Percentiles rank a stretch among this genome's conserved stretches.
phyloP scores from a whole-genome alignment of 1,140 invertebrate species.

The Mylabris phalerata region DNA sequence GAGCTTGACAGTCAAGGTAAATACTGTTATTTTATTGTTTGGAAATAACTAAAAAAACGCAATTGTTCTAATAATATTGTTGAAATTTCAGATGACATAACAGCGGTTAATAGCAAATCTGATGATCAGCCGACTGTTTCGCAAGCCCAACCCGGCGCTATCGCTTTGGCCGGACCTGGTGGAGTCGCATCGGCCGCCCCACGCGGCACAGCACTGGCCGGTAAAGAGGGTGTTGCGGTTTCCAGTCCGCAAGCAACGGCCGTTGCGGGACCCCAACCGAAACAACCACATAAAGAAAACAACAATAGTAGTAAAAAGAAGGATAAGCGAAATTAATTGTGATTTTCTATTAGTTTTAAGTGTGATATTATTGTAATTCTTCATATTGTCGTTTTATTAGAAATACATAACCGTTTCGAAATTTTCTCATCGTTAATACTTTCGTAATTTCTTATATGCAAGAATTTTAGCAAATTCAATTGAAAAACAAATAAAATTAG shows the following conservation, averaged over 20 bases:
- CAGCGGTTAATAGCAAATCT: constrained; percentile 10
- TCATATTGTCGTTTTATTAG: too few relatives aligned
- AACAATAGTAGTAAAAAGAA: constrained; percentile 14
- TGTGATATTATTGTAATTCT: too few relatives aligned
- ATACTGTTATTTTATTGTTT: constrained; percentile 8
- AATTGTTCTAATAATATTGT: not conserved
- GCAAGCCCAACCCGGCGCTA: constrained; percentile 43
- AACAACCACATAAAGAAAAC: constrained; percentile 14
- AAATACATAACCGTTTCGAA: too few relatives aligned
- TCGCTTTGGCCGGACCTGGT: constrained; percentile 44
- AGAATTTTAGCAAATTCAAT: too few relatives aligned
- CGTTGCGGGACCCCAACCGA: constrained; percentile 38
- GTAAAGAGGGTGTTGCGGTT: constrained; percentile 43
- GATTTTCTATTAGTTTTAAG: not conserved
- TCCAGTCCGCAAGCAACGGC: constrained; percentile 46
- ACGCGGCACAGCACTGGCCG: constrained; percentile 43
- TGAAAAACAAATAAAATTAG: too few relatives aligned
- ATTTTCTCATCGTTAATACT: too few relatives aligned
- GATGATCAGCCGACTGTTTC: constrained; percentile 39
- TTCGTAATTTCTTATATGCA: too few relatives aligned
- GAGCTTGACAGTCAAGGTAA: not conserved
- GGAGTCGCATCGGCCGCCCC: constrained; percentile 45
- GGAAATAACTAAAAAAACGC: not conserved
- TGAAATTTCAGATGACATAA: not conserved
- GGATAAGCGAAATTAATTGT: constrained; percentile 4